Conservation (phyloP, 2,888 invertebrate species). For the Tenthredo livida region DNA sequence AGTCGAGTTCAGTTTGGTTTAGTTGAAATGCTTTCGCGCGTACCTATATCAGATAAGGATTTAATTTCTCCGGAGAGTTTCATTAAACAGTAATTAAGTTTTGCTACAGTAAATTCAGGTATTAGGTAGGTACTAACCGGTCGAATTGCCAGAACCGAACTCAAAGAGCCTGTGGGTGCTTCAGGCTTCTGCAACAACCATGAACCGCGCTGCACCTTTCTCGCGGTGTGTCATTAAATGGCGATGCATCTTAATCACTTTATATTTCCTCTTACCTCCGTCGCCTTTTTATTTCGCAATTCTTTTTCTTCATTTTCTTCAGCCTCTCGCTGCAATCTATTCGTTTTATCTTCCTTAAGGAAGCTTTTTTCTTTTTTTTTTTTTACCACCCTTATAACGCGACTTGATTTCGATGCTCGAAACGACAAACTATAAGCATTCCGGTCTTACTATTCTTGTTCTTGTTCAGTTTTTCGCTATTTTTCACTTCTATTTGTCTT, state of each 20-base stretch:
- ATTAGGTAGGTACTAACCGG: constrained; percentile 13
- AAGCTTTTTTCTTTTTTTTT: background rate
- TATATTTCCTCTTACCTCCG: background rate
- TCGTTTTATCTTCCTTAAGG: background rate
- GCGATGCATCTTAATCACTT: constrained; percentile 70
- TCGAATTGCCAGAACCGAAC: background rate
- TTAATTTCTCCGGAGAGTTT: constrained; percentile 70
- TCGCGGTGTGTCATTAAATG: constrained; percentile 71
- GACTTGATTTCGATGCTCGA: background rate
- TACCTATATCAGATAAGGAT: constrained; percentile 71
- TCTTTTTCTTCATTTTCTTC: background rate
- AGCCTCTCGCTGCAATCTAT: background rate
- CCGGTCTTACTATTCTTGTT: background rate
- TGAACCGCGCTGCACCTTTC: constrained; percentile 32
- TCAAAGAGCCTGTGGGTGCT: background rate
- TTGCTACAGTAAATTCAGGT: constrained; percentile 58
- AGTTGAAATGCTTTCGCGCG: constrained; percentile 20
- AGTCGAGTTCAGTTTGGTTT: background rate
- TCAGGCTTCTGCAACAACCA: background rate
- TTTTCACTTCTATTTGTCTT: background rate
- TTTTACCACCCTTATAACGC: too few relatives aligned
- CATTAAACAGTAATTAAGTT: constrained; percentile 76
- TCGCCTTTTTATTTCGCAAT: background rate
- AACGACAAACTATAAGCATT: background rate
- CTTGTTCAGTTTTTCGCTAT: background rate